These are phyloP conservation scores for Amphiduros pacificus DNA, from an alignment of 2,888 invertebrate species.

Conservation along the genomic window DNA sequence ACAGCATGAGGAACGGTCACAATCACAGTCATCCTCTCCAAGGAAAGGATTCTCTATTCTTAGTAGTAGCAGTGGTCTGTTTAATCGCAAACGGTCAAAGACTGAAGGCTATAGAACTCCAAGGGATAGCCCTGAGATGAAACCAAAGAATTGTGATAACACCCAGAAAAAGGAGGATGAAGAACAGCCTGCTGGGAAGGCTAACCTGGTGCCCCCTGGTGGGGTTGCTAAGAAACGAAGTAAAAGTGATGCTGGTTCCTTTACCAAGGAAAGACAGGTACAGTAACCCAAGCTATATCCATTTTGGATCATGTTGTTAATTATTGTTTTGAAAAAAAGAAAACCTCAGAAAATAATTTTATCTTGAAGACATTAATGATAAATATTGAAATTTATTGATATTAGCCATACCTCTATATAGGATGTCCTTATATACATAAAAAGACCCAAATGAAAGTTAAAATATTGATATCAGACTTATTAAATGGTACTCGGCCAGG, in stretches of 20 bases:
- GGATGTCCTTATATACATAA: no score
- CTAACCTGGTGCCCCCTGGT: background rate
- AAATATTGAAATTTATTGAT: no score
- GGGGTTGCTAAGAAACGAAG: background rate
- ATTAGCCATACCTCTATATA: no score
- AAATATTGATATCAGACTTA: no score
- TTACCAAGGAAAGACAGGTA: background rate
- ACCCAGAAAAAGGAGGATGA: background rate
- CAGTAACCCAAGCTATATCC: no score
- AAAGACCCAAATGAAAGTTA: no score
- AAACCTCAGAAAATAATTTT: no score
- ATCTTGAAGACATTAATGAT: no score
- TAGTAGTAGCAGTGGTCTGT: constrained; percentile 18
- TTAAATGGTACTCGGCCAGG: no score
- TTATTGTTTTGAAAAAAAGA: no score
- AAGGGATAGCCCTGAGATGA: constrained; percentile 18
- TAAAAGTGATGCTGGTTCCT: background rate
- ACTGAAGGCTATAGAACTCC: background rate
- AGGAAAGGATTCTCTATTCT: constrained; percentile 22
- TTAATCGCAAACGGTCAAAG: constrained; percentile 19
- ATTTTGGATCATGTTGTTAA: no score
- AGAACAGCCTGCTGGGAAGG: background rate
- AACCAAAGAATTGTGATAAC: constrained; percentile 1
- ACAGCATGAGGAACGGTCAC: background rate
- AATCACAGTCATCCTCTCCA: background rate